These are phyloP conservation scores for Seriola rivoliana DNA, from an alignment of 2,113 vertebrate species.

Conservation along the genomic window DNA sequence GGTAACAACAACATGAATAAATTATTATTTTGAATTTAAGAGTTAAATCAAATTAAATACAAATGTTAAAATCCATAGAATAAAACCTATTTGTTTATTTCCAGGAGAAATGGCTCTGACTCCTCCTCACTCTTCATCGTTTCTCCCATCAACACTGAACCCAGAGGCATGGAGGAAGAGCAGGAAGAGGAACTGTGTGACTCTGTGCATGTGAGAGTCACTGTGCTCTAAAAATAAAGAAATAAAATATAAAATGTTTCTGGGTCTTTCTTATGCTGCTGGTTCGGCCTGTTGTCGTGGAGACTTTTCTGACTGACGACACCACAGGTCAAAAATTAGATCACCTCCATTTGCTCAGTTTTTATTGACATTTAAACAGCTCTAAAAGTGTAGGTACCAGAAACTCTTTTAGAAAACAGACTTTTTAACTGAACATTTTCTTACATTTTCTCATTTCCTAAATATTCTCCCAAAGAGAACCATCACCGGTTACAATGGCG, in stretches of 20 bases:
- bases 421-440: too few relatives aligned
- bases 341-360: too few relatives aligned
- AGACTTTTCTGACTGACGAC: too few relatives aligned
- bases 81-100: constrained; percentile 22
- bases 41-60: neutral
- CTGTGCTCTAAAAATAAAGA: neutral
- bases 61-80: neutral
- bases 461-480: too few relatives aligned
- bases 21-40: too few relatives aligned
- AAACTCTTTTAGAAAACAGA: too few relatives aligned
- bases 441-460: too few relatives aligned
- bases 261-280: neutral
- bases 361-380: too few relatives aligned
- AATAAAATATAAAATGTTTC: neutral
- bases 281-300: neutral
- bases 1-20: constrained; percentile 18
- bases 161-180: neutral
- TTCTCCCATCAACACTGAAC: too few relatives aligned
- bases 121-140: neutral
- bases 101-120: constrained; percentile 4
- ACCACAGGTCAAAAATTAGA: too few relatives aligned
- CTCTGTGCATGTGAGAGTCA: neutral
- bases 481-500: too few relatives aligned
- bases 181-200: neutral
- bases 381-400: too few relatives aligned